These are phyloP conservation scores for Drosophila neonasuta DNA, from an alignment of 2,888 invertebrate species.

Conservation along the genomic window DNA sequence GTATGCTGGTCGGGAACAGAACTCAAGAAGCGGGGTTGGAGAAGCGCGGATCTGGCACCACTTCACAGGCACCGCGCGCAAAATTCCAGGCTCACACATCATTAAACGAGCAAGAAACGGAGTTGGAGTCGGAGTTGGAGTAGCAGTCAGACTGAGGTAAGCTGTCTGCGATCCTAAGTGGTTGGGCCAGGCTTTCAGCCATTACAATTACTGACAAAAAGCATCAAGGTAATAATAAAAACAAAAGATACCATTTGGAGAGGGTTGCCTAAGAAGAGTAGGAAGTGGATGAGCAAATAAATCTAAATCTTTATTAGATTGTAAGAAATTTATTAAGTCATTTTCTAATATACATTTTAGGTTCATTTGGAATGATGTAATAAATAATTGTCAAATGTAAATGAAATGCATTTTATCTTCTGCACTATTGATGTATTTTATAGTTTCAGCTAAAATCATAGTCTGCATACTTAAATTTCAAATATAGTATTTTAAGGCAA, in stretches of 20 bases:
- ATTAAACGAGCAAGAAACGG: slow-evolving; percentile 71
- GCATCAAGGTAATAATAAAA: slow-evolving; percentile 74
- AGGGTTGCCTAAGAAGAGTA: slow-evolving; percentile 23
- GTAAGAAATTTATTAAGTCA: too few species aligned
- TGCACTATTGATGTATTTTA: too few species aligned
- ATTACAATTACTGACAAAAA: slow-evolving; percentile 78
- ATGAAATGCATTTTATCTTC: background rate
- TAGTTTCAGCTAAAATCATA: too few species aligned
- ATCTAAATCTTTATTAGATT: background rate
- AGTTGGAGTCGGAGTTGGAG: slow-evolving; percentile 7
- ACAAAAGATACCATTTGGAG: slow-evolving; percentile 41
- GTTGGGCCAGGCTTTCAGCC: slow-evolving; percentile 58
- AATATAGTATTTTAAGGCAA: too few species aligned
- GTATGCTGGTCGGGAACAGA: slow-evolving; percentile 66
- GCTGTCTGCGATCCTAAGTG: slow-evolving; percentile 43
- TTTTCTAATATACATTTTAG: too few species aligned
- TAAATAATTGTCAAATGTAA: background rate
- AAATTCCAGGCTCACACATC: slow-evolving; percentile 77
- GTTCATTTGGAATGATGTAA: too few species aligned
- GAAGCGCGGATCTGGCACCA: slow-evolving; percentile 18
- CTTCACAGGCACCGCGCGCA: slow-evolving; percentile 74
- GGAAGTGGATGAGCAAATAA: background rate
- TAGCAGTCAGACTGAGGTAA: slow-evolving; percentile 12
- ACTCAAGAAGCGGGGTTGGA: slow-evolving; percentile 3
- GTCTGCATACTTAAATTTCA: too few species aligned